Base-by-base conservation (phyloP, 2,888 invertebrate genomes). In the Ariolimax columbianus region DNA sequence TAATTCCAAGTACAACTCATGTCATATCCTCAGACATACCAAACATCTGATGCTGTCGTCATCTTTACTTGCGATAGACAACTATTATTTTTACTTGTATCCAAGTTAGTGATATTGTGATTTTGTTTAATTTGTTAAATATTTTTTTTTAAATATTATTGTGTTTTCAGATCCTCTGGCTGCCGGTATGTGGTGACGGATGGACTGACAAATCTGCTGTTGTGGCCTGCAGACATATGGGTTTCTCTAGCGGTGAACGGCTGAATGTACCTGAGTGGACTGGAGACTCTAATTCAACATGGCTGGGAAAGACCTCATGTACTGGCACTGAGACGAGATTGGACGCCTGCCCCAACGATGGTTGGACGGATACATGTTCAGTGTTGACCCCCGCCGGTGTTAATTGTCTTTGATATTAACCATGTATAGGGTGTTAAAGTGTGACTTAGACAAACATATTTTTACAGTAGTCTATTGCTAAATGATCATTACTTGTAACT, bases 221-320 rank as follows among this genome's bases (percentile, higher is more conserved):
- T 0, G 90, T 91, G n/a, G 91, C 89, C 19, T 92, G 92, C 81
- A 86, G 85, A 66, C 92, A 92, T 81, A 86, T 92, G 47, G 91
- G 91, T 14, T 91, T 87, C 83, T 77, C 81, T 26, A 88, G 88
- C 26, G 88, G 91, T 63, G 51, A 82, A 84, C 63, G 85, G 87
- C 19, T 85, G 11, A 72, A 84, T 40, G 0, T 70, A 51, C 43
- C 86, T 72, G 82, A 82, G 26, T 77, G 72, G 72, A 40, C 83
- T 38, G 19, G 36, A 19, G 86, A 82, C n/a, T 68, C 77, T n/a
- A 80, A 86, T 59, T 88, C 84, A 7, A 70, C 87, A 51, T 91
- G 89, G 90, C 88, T 91, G 85, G 87, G 84, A n/a, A 89, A 89
- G 63, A 89, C 90, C 66, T 84, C 82, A 36, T 91, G 91, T 77